These are phyloP conservation scores for Numida meleagris DNA, from an alignment of 2,113 vertebrate species.

Conservation along the genomic window DNA sequence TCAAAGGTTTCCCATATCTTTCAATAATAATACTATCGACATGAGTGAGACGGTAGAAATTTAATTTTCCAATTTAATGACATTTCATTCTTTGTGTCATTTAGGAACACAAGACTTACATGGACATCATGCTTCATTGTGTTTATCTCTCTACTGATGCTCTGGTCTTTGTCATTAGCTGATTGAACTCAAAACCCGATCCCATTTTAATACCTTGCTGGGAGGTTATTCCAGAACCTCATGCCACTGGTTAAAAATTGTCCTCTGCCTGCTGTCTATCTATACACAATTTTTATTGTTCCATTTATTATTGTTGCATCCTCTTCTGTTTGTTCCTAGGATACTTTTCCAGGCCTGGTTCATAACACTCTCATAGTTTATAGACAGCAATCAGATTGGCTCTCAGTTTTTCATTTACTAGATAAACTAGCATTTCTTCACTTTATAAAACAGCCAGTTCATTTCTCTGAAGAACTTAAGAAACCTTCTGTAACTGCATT, in stretches of 20 bases:
- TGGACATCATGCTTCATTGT: background rate
- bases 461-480: background rate
- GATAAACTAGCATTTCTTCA: background rate
- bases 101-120: background rate
- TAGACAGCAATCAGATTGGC: background rate
- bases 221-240: background rate
- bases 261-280: background rate
- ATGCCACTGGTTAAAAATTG: background rate
- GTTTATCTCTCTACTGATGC: background rate
- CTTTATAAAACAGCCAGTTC: background rate
- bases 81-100: background rate
- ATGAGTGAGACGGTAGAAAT: background rate
- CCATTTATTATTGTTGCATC: background rate
- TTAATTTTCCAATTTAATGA: background rate
- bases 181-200: background rate
- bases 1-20: background rate
- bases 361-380: background rate
- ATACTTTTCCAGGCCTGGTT: background rate
- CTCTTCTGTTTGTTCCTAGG: background rate
- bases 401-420: background rate
- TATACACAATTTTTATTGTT: background rate
- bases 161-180: background rate
- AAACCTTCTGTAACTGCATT: background rate
- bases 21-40: background rate
- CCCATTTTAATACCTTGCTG: background rate